Evolutionary conservation across 35 echinoderm and acorn worm genomes (phyloP), one percentile per base, ranked within the genome.

Genomic region (Ophioderma brevispina): DNA sequence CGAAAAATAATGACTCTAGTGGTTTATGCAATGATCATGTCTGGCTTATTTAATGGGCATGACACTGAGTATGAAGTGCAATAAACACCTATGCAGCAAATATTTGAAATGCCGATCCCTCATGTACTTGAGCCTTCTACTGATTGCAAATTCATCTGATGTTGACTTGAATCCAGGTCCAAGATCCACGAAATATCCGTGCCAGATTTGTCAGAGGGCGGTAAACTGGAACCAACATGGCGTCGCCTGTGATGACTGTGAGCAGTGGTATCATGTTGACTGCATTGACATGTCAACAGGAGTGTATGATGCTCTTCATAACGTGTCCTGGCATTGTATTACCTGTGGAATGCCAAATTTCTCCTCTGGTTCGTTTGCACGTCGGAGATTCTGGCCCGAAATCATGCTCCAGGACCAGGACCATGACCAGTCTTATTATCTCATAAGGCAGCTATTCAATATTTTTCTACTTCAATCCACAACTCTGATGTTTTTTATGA

Each of bases 311-410:
- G 28, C 83, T 28, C 83, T 87, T 28, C 39, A 79, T 11, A 36
- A 81, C 31, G 90, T 92, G 31, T 86, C 90, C 0, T 92, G 84
- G 90, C 64, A 86, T 32, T 92, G 84, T 76, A 63, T 85, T 0
- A 77, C 86, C 37, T 92, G 84, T 39, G 84, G 90, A n/a, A 40
- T 92, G 83, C 90, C 90, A 50, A 85, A 92, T 75, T 92, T 87
- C 46, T 80, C 87, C 19, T 41, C 70, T 10, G 80, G 87, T 36
- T 30, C 80, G 1, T 89, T 89, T 78, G 76, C 79, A 37, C n/a
- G n/a, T n/a, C n/a, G n/a, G n/a, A n/a, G n/a, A n/a, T n/a, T n/a
- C n/a, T n/a, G n/a, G n/a, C n/a, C n/a, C n/a, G n/a, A n/a, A n/a
- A n/a, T n/a, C n/a, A n/a, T n/a, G n/a, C n/a, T n/a, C n/a, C n/a